phyloP scores from a whole-genome alignment of 2,888 invertebrate species.

The Stegophylla sp. region DNA sequence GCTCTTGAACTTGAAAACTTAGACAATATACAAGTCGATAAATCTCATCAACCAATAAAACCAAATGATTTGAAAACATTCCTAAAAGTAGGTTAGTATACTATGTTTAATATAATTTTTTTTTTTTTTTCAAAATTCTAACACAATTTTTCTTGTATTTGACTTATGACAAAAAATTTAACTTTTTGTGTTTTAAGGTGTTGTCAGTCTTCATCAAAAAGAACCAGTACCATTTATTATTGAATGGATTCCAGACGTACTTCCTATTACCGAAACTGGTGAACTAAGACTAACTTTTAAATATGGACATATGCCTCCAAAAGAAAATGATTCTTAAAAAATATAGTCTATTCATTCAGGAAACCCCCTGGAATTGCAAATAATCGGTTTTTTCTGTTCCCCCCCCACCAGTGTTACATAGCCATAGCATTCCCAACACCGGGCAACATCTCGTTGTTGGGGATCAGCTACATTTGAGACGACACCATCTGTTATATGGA shows the following conservation, averaged over 20 bases:
- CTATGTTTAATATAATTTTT: too few relatives aligned
- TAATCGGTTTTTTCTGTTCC: too few relatives aligned
- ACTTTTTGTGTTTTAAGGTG: slow-evolving; percentile 3
- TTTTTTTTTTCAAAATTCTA: too few relatives aligned
- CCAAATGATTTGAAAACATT: slow-evolving; percentile 72
- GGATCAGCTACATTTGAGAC: too few relatives aligned
- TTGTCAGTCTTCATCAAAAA: slow-evolving; percentile 62
- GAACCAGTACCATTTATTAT: slow-evolving; percentile 74
- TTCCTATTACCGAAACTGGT: slow-evolving; percentile 75
- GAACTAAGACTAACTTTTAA: slow-evolving; percentile 76
- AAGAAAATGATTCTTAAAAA: slow-evolving; percentile 14
- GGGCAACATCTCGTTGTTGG: too few relatives aligned
- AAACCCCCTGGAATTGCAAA: too few relatives aligned
- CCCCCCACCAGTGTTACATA: too few relatives aligned
- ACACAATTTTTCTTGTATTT: too few relatives aligned
- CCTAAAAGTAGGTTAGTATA: slow-evolving; percentile 72
- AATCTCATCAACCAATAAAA: slow-evolving; percentile 66
- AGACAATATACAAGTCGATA: slow-evolving; percentile 65
- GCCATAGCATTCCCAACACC: too few relatives aligned
- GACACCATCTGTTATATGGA: too few relatives aligned
- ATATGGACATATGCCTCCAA: slow-evolving; percentile 70
- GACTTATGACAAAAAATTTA: background rate
- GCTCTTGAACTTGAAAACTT: slow-evolving; percentile 66
- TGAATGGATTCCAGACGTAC: slow-evolving; percentile 79
- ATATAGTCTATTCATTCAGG: background rate